phyloP scores from a whole-genome alignment of 37 sponge, comb jelly and placozoan species.

The Petrosia ficiformis region DNA sequence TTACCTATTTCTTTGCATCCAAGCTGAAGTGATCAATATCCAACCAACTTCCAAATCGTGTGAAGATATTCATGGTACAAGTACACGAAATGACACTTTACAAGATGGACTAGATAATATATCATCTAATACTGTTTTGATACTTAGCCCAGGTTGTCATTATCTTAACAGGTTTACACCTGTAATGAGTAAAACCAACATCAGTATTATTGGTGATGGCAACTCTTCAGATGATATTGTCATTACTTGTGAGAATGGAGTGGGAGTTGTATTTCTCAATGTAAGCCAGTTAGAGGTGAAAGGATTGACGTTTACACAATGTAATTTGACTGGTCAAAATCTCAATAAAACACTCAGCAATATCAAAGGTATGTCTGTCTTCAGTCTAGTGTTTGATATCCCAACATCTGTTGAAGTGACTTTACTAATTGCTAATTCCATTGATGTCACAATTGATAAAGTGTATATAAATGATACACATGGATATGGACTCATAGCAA shows the following conservation, averaged over 20 bases:
- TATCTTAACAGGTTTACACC: not conserved
- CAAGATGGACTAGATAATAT: constrained; percentile 15
- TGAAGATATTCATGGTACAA: no score
- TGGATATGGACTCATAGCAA: not conserved
- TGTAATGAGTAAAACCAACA: not conserved
- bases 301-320: not conserved
- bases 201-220: not conserved
- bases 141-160: constrained; percentile 16
- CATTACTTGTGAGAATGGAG: constrained; percentile 1
- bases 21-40: no score
- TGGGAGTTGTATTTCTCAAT: constrained; percentile 12
- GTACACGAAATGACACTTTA: no score
- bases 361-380: not conserved
- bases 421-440: not conserved
- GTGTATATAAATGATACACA: not conserved
- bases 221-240: not conserved
- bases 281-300: not conserved
- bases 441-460: not conserved
- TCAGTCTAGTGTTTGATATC: not conserved
- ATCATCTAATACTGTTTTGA: constrained; percentile 4
- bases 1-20: no score
- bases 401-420: not conserved
- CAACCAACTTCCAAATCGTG: no score
- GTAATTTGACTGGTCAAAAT: not conserved
- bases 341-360: no score